Percentiles rank a stretch among this genome's conserved stretches.
Evolutionary conservation across 1,140 invertebrate species (phyloP).

Genomic region (Scaptodrosophila lebanonensis): DNA sequence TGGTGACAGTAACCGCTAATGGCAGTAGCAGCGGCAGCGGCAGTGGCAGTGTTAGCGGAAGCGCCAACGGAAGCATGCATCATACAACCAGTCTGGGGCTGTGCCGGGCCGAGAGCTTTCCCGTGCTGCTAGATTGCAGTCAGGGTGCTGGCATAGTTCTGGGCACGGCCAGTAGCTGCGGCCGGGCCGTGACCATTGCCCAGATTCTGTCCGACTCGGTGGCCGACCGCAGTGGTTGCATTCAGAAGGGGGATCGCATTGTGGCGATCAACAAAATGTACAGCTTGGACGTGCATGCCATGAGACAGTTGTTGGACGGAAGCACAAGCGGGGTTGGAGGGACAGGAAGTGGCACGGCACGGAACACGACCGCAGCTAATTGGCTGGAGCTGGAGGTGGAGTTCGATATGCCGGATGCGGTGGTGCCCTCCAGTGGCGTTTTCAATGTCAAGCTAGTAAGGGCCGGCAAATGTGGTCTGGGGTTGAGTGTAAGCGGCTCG

Average conservation of each 20-base stretch:
- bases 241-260: constrained; percentile 90
- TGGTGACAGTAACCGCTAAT: not conserved
- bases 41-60: not conserved
- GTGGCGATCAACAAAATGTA: constrained; percentile 87
- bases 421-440: constrained; percentile 91
- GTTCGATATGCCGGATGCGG: constrained; percentile 95
- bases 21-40: not conserved
- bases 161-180: constrained; percentile 30
- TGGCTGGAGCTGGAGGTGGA: constrained; percentile 86
- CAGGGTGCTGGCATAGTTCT: constrained; percentile 73
- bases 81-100: constrained; percentile 52
- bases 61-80: constrained; percentile 13
- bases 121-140: constrained; percentile 72
- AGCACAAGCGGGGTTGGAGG: too few relatives aligned
- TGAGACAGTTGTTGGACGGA: constrained; percentile 77
- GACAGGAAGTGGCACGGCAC: too few relatives aligned
- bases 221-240: constrained; percentile 82
- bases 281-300: constrained; percentile 78
- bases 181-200: constrained; percentile 54
- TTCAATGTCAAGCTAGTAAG: constrained; percentile 93
- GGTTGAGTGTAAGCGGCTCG: constrained; percentile 88
- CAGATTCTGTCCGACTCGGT: constrained; percentile 72
- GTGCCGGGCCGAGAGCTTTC: constrained; percentile 72
- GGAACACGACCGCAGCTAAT: constrained; percentile 38
- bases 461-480: constrained; percentile 84